phyloP scores from a whole-genome alignment of 2,888 invertebrate species.

The Hydrotaea cyrtoneurina region DNA sequence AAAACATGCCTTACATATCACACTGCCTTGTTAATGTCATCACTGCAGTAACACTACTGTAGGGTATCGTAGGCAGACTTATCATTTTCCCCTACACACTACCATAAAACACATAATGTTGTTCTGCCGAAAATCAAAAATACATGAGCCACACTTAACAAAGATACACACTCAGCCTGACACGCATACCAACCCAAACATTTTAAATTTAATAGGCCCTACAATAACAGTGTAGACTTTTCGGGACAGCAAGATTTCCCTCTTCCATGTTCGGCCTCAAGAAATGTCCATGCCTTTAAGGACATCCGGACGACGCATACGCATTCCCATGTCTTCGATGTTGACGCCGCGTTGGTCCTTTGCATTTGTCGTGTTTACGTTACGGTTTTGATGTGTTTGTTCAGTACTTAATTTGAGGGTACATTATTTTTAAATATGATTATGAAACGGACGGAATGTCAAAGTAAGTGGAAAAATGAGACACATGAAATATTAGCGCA shows the following conservation, averaged over 20 bases:
- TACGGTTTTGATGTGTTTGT: conserved; percentile 47
- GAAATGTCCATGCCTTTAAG: conserved; percentile 24
- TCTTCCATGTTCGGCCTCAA: not conserved
- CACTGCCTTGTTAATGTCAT: too few relatives aligned
- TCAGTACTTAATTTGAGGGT: conserved; percentile 63
- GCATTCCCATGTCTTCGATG: not conserved
- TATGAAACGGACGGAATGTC: conserved; percentile 35
- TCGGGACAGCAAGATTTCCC: not conserved
- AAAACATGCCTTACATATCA: too few relatives aligned
- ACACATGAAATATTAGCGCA: conserved; percentile 25
- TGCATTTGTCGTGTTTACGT: conserved; percentile 11
- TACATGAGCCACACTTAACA: not conserved
- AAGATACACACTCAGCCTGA: not conserved
- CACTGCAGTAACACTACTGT: not conserved
- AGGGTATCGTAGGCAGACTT: not conserved
- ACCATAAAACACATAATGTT: not conserved
- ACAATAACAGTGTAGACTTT: conserved; percentile 5
- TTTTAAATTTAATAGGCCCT: not conserved
- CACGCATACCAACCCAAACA: not conserved
- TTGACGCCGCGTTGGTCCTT: not conserved
- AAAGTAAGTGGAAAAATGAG: conserved; percentile 30
- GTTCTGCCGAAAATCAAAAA: conserved; percentile 5
- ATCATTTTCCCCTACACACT: not conserved
- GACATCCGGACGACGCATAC: too few relatives aligned
- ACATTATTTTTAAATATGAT: conserved; percentile 61